Base-by-base conservation (phyloP, 2,113 vertebrate species). In the Gymnogyps californianus region DNA sequence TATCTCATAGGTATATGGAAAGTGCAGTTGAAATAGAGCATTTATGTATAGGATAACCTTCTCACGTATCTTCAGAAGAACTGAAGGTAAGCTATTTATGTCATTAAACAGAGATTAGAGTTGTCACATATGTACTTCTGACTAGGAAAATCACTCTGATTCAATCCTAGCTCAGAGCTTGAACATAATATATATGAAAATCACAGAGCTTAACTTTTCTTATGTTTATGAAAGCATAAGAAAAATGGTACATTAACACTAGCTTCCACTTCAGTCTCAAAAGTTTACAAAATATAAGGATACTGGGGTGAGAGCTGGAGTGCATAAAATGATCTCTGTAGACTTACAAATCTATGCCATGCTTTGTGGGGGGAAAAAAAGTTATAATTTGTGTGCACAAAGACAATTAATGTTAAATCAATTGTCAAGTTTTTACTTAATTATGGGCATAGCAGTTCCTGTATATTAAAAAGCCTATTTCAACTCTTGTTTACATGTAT, bases 41-140 rank as follows among this genome's bases (percentile, higher is more conserved):
- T 83, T 80, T 92, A 59, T 59, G 40, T 59, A 55, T 31, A 62
- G 57, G 51, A 67, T 36, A 83, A 80, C 25, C 36, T 49, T 87
- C 51, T 94, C 52, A 70, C 74, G n/a, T 61, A 65, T 91, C 91
- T 93, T 83, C 65, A 88, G 76, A 71, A 92, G 66, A 81, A 65
- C 19, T 87, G 81, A 78, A 94, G 74, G n/a, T 79, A 80, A 91
- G 54, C 17, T 78, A 40, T 89, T 92, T 94, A 77, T 89, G 46
- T 89, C 51, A 81, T 76, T 91, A 77, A 81, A 80, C 32, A 83
- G 52, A 85, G 54, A 81, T 61, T 80, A 61, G 3, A 89, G 51
- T 83, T 83, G 61, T 79, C 49, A 65, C 24, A 65, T 89, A 77
- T 58, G 71, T 72, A 70, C 36, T 57, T 64, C 49, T 76, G 59